Evolutionary conservation across 2,797 vertebrate species (phyloP).

Genomic region (Lacerta viridis): DNA sequence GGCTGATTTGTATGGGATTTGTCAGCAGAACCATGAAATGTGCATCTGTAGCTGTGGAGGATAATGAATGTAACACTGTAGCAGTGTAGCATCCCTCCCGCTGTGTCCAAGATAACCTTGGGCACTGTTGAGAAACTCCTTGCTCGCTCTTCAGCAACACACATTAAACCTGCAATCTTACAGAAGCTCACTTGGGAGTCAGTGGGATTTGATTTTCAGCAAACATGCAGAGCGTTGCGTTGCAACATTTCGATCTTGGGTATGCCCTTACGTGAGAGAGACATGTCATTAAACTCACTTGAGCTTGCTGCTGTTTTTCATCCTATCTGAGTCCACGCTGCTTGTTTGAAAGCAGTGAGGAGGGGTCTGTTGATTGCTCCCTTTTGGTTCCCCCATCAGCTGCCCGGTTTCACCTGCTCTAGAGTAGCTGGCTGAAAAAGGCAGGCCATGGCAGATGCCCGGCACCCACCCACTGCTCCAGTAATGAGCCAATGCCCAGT

Average conservation of each 20-base stretch:
- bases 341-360: too few relatives aligned
- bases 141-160: not conserved
- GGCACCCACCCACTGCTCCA: too few relatives aligned
- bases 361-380: too few relatives aligned
- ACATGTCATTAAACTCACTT: too few relatives aligned
- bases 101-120: not conserved
- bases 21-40: not conserved
- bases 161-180: not conserved
- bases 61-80: not conserved
- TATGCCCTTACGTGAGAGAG: too few relatives aligned
- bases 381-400: too few relatives aligned
- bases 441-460: too few relatives aligned
- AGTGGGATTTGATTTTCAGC: not conserved
- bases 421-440: too few relatives aligned
- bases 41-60: not conserved
- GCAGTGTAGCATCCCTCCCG: not conserved
- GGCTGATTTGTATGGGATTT: not conserved
- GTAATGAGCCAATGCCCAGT: too few relatives aligned
- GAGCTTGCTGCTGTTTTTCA: too few relatives aligned
- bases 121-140: not conserved
- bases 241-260: not conserved
- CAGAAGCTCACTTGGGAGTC: not conserved
- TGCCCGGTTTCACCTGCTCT: too few relatives aligned
- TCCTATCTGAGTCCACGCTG: too few relatives aligned
- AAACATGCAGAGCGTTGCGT: not conserved